A percentile compares a stretch with the other conserved stretches of the same genome.
These are phyloP conservation scores for Brachionus calyciflorus DNA, from an alignment of 1,140 invertebrate genomes.

Conservation along the genomic window DNA sequence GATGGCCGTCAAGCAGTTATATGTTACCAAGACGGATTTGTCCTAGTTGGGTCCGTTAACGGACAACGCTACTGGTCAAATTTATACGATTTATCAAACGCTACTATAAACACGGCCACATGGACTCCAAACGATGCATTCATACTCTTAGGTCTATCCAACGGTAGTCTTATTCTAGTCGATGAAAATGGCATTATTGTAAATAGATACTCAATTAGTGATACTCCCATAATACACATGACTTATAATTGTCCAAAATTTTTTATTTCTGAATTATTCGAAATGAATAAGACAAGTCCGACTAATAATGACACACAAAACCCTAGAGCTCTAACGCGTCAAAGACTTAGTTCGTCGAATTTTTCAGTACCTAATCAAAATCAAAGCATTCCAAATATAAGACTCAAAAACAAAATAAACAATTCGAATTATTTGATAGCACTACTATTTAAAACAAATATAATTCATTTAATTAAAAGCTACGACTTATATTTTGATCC, in stretches of 20 bases:
- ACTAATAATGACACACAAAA: neutral
- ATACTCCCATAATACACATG: neutral
- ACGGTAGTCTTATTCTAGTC: slow-evolving; percentile 15
- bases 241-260: slow-evolving; percentile 31
- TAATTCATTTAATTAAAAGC: slow-evolving; percentile 4
- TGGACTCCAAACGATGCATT: slow-evolving; percentile 97
- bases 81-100: slow-evolving; percentile 81
- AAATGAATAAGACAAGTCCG: slow-evolving; percentile 1
- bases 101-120: slow-evolving; percentile 87
- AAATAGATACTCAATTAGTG: slow-evolving; percentile 20
- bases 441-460: neutral
- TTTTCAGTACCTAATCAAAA: slow-evolving; percentile 33
- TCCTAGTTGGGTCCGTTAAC: slow-evolving; percentile 88
- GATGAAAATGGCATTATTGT: slow-evolving; percentile 34
- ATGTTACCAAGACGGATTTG: slow-evolving; percentile 95
- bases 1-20: slow-evolving; percentile 96
- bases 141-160: slow-evolving; percentile 52
- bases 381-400: slow-evolving; percentile 3
- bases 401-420: slow-evolving; percentile 35
- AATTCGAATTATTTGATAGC: slow-evolving; percentile 12
- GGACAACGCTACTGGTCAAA: slow-evolving; percentile 97
- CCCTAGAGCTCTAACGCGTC: neutral
- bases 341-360: neutral
- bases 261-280: slow-evolving; percentile 30
- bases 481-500: slow-evolving; percentile 59